Percentiles rank a stretch among this genome's conserved stretches.
phyloP scores from a whole-genome alignment of 2,113 vertebrate species.

The Pithys albifrons region DNA sequence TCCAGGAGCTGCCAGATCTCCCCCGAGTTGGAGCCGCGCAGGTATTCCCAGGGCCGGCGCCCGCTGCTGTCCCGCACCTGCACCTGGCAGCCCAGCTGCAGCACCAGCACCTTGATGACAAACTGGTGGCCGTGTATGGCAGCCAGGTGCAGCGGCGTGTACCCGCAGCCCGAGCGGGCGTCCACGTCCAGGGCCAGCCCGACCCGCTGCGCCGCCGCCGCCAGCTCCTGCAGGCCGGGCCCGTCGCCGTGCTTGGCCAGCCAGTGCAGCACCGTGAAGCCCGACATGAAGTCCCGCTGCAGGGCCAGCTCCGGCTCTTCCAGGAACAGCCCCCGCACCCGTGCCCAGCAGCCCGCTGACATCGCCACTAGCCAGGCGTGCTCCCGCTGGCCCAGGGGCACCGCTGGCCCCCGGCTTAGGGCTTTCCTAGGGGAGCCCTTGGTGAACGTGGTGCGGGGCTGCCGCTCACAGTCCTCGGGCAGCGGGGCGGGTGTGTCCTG shows the following conservation, averaged over 20 bases:
- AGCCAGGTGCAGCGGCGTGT: constrained; percentile 91
- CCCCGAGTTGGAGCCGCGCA: constrained; percentile 69
- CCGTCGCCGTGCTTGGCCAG: constrained; percentile 90
- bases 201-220: constrained; percentile 67
- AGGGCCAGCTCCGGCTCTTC: constrained; percentile 83
- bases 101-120: constrained; percentile 85
- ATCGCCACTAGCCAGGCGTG: constrained; percentile 89
- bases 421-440: neutral
- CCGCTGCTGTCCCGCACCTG: constrained; percentile 84
- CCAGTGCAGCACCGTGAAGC: constrained; percentile 93
- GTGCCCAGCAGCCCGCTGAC: constrained; percentile 82
- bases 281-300: constrained; percentile 88
- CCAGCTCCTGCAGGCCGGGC: constrained; percentile 84
- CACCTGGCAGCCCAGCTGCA: constrained; percentile 81
- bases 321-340: constrained; percentile 81
- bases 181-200: constrained; percentile 83
- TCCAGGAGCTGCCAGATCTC: constrained; percentile 85
- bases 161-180: constrained; percentile 80
- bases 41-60: constrained; percentile 90
- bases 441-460: neutral
- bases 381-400: constrained; percentile 84
- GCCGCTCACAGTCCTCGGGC: constrained; percentile 22
- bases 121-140: constrained; percentile 87
- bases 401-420: constrained; percentile 6
- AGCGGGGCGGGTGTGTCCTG: constrained; percentile 24